These are phyloP conservation scores for Silurus asotus DNA, from an alignment of 2,113 vertebrate genomes.

Conservation along the genomic window DNA sequence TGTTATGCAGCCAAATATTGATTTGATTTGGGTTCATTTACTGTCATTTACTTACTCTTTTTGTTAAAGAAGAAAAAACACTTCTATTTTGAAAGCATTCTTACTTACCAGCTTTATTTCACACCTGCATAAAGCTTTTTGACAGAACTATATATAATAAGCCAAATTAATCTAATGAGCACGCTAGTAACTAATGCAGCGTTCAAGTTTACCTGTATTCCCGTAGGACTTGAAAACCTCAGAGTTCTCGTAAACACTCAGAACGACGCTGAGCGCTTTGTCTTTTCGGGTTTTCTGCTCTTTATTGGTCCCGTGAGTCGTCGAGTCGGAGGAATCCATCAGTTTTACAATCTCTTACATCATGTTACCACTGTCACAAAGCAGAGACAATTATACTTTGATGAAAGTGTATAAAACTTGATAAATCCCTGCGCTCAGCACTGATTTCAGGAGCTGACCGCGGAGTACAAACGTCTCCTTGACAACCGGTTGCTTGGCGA, in stretches of 20 bases:
- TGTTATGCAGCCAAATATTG: too few relatives aligned
- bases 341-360: not conserved
- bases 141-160: not conserved
- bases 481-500: slow-evolving; percentile 10
- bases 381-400: not conserved
- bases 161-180: not conserved
- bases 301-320: not conserved
- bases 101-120: too few relatives aligned
- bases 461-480: not conserved
- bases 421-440: not conserved
- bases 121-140: too few relatives aligned
- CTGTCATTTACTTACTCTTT: too few relatives aligned
- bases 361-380: not conserved
- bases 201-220: slow-evolving; percentile 35
- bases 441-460: not conserved
- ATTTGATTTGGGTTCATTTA: too few relatives aligned
- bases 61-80: too few relatives aligned
- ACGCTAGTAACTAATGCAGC: not conserved
- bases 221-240: not conserved
- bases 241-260: slow-evolving; percentile 18
- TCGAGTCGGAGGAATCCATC: slow-evolving; percentile 32
- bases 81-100: too few relatives aligned
- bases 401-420: not conserved
- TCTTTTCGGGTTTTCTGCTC: slow-evolving; percentile 2
- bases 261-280: slow-evolving; percentile 18